Base-by-base conservation (phyloP, 2,888 invertebrate genomes). In the Amblyteles armatorius region DNA sequence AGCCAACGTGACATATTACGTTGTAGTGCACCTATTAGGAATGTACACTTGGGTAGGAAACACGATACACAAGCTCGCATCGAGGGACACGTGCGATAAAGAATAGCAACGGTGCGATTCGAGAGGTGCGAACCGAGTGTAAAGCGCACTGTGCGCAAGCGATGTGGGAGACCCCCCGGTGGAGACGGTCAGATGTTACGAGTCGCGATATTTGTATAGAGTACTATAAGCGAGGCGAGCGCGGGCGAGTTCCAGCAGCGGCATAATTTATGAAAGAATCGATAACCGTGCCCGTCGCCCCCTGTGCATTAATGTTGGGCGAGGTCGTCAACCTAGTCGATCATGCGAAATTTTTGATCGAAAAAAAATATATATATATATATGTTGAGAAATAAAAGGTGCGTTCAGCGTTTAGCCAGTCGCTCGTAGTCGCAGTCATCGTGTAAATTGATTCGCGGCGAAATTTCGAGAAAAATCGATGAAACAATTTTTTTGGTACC, bases 251-350 rank as follows among this genome's bases (percentile, higher is more conserved):
- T 67, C 68, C 36, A 60, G 65, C 63, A 57, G 57, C 63, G 52
- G 69, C 73, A 86, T 86, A 79, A 87, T 87, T 87, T 73, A 87
- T 87, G 77, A 78, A 50, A 79, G 50, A 86, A 86, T 87, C 87
- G 83, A 87, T 86, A 81, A 36, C 52, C 33, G 63, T 29, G 57
- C 26, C 57, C 26, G 63, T 29, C 33, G 63, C 16, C n/a, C 33
- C 6, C 33, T 16, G 16, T 63, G 74, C 76, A 77, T 55, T 72
- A 57, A 73, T 44, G 73, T 84, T 82, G 74, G 60, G 74, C 60
- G 82, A 78, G 80, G 80, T 79, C 81, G 67, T 40, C 72, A 67
- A 52, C 29, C 71, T 19, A 55, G 52, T 50, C 29, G 29, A 69
- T 69, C 40, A 67, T n/a, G 60, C 40, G 68, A 55, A 73, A 74